Percentiles rank a stretch among this genome's conserved stretches.
phyloP scores from a whole-genome alignment of 2,888 invertebrate genomes.

The Lepas anatifera region DNA sequence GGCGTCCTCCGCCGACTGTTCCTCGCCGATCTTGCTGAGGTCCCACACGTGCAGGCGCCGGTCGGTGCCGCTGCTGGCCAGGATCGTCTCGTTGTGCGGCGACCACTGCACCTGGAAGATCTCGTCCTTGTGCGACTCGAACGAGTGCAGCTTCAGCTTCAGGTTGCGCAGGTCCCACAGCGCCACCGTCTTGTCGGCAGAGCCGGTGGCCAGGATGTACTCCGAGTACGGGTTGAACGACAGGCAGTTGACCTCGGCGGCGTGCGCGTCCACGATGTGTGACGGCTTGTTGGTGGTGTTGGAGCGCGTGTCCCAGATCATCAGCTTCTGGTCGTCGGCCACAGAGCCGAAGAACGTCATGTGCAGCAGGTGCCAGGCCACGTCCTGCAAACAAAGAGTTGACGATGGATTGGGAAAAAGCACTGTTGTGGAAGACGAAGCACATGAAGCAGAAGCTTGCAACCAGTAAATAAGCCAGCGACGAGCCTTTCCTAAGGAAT shows the following conservation, averaged over 20 bases:
- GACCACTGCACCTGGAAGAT: constrained; percentile 99
- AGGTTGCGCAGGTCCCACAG: constrained; percentile 97
- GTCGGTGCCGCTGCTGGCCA: constrained; percentile 97
- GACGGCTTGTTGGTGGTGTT: constrained; percentile 94
- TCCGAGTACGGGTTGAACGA: constrained; percentile 99
- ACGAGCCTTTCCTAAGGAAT: too few species aligned
- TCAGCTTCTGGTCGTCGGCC: constrained; percentile 96
- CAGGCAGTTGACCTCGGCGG: constrained; percentile 97
- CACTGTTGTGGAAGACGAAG: too few species aligned
- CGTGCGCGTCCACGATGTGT: constrained; percentile 97
- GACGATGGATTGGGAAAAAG: too few species aligned
- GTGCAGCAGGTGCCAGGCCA: constrained; percentile 97
- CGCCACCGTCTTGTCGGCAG: constrained; percentile 94
- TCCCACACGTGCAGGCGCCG: constrained; percentile 97
- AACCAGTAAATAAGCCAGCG: too few species aligned
- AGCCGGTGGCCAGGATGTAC: constrained; percentile 96
- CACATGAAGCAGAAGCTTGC: too few species aligned
- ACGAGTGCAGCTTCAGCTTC: constrained; percentile 94
- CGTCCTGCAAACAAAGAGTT: constrained; percentile 52
- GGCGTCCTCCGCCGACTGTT: constrained; percentile 94
- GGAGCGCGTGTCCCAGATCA: constrained; percentile 99
- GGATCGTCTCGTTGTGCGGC: constrained; percentile 97
- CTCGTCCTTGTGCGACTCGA: constrained; percentile 99
- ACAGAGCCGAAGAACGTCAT: constrained; percentile 98
- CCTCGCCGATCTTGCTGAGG: constrained; percentile 97